Conservation (phyloP, 2,888 invertebrate species). For the Sarcophaga carnaria region DNA sequence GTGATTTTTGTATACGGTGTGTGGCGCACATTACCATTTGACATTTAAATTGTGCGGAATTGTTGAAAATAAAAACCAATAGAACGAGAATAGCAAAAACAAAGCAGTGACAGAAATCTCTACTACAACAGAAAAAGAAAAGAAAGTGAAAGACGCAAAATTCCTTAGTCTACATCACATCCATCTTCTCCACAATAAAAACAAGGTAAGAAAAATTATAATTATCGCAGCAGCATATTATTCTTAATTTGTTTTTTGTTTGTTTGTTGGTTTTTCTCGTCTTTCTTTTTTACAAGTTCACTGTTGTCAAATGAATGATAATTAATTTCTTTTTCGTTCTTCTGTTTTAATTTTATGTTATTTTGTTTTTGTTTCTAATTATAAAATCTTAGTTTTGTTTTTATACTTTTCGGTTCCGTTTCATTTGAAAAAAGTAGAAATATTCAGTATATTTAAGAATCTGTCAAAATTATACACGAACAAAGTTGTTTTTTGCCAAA, state of each 20-base stretch:
- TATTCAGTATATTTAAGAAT: not conserved
- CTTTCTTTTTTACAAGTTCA: not conserved
- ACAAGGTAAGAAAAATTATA: constrained; percentile 41
- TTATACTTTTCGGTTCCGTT: not conserved
- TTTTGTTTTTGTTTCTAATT: not conserved
- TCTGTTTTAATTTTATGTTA: not conserved
- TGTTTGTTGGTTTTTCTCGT: not conserved
- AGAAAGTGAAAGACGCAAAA: not conserved
- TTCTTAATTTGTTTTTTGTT: not conserved
- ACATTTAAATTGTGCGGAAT: constrained; percentile 55
- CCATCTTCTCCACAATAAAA: not conserved
- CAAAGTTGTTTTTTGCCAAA: constrained; percentile 3
- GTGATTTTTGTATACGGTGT: constrained; percentile 26
- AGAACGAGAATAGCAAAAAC: constrained; percentile 13
- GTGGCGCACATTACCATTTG: constrained; percentile 56
- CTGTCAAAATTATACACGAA: constrained; percentile 16
- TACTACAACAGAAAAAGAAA: not conserved
- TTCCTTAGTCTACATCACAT: constrained; percentile 3
- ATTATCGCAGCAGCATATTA: too few relatives aligned
- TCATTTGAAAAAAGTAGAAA: constrained; percentile 5
- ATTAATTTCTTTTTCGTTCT: not conserved
- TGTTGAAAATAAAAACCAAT: constrained; percentile 18
- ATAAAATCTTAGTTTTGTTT: not conserved
- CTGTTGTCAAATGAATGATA: constrained; percentile 7
- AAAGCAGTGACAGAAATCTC: constrained; percentile 19